These are phyloP conservation scores for Catalaphyllia jardinei DNA, from an alignment of 64 coral and sea anemone species.

Conservation along the genomic window DNA sequence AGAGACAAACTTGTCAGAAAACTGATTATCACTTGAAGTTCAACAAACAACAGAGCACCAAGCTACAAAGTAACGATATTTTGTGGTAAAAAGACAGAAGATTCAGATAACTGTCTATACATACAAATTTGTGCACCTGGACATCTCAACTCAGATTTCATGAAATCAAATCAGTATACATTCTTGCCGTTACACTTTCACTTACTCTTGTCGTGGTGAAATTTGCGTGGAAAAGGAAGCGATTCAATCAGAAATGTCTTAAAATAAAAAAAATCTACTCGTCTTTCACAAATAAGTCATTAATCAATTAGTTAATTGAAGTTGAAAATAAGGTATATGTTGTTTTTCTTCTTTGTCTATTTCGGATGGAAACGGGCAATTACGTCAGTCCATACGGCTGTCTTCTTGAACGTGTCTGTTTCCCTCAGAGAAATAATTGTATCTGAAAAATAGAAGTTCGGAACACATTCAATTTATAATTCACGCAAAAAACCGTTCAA, in stretches of 20 bases:
- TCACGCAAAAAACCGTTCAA: neutral
- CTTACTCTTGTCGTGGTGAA: no score
- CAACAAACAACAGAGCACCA: neutral
- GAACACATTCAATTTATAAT: neutral
- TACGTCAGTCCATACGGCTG: conserved; percentile 47
- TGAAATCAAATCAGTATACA: no score
- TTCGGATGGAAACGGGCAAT: neutral
- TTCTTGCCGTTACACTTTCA: no score
- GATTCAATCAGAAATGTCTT: neutral
- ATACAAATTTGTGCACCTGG: no score
- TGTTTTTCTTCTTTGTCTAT: neutral
- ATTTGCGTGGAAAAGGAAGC: neutral
- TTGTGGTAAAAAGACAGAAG: no score
- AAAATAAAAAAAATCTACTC: neutral
- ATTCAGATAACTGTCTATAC: no score
- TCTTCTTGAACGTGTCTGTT: conserved; percentile 43
- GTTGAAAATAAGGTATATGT: no score
- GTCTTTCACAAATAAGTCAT: neutral
- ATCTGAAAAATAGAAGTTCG: conserved; percentile 15
- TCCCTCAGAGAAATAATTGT: conserved; percentile 32
- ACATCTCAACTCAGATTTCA: no score
- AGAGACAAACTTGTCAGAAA: neutral
- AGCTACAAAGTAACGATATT: neutral
- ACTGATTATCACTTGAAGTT: neutral
- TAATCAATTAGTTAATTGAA: neutral